Percentiles rank a stretch among this genome's conserved stretches.
Evolutionary conservation across 2,888 invertebrate genomes (phyloP).

Genomic region (Sericinus montela): DNA sequence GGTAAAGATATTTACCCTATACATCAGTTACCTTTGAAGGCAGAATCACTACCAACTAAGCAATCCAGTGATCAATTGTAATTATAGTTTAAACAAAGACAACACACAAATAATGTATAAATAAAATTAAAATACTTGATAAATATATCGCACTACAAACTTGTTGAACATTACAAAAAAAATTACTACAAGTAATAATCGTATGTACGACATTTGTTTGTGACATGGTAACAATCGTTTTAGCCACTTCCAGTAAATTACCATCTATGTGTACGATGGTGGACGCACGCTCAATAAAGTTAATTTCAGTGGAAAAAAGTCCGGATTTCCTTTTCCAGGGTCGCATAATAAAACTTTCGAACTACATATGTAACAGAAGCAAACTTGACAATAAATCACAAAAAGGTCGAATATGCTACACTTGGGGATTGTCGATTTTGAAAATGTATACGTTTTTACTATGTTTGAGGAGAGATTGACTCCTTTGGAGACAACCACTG

Average conservation of each 20-base stretch:
- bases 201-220: neutral
- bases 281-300: constrained; percentile 57
- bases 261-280: neutral
- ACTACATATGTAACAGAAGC: constrained; percentile 42
- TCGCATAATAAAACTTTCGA: constrained; percentile 61
- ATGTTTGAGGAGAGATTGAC: constrained; percentile 15
- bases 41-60: too few relatives aligned
- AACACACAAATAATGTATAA: too few relatives aligned
- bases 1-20: too few relatives aligned
- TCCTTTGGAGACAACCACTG: too few relatives aligned
- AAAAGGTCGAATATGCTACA: constrained; percentile 61
- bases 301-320: constrained; percentile 48
- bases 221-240: neutral
- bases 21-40: too few relatives aligned
- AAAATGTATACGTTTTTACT: constrained; percentile 35
- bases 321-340: constrained; percentile 46
- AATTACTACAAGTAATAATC: neutral
- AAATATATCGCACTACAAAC: too few relatives aligned
- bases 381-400: constrained; percentile 63
- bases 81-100: too few relatives aligned
- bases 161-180: too few relatives aligned
- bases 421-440: constrained; percentile 37
- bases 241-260: constrained; percentile 7
- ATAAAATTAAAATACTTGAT: too few relatives aligned
- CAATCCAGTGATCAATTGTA: too few relatives aligned